Conservation (phyloP, 2,113 vertebrate species). For the Rutilus rutilus region DNA sequence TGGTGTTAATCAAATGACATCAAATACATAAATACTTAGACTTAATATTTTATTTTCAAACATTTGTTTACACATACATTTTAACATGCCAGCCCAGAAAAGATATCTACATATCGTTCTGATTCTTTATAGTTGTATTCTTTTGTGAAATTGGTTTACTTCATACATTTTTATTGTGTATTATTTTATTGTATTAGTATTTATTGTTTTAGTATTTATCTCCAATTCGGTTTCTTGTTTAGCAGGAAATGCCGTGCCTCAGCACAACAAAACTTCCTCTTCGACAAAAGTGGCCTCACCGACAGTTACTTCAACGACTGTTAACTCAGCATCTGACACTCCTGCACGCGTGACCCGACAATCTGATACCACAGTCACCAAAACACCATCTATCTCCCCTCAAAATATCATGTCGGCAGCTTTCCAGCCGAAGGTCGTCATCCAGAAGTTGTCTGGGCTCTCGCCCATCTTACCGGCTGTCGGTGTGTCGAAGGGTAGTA, state of each 20-base stretch:
- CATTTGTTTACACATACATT: too few relatives aligned
- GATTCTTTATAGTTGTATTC: background rate
- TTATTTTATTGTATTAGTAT: background rate
- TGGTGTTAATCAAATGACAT: too few relatives aligned
- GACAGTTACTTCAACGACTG: background rate
- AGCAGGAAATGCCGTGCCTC: background rate
- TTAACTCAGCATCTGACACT: background rate
- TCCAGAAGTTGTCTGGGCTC: constrained; percentile 21
- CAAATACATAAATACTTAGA: too few relatives aligned
- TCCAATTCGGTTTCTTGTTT: background rate
- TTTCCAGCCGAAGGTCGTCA: constrained; percentile 33
- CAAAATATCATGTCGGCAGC: background rate
- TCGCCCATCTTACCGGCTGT: background rate
- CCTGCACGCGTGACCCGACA: background rate
- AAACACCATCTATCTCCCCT: background rate
- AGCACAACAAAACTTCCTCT: background rate
- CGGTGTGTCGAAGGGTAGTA: background rate
- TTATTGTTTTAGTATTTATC: too few relatives aligned
- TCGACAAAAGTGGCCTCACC: background rate
- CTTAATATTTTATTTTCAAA: too few relatives aligned
- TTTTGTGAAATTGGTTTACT: background rate
- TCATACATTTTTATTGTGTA: background rate
- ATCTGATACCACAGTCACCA: background rate
- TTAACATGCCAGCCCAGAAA: too few relatives aligned
- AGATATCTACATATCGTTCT: too few relatives aligned